phyloP scores from a whole-genome alignment of 2,888 invertebrate species.

The Oxystoma pomonae region DNA sequence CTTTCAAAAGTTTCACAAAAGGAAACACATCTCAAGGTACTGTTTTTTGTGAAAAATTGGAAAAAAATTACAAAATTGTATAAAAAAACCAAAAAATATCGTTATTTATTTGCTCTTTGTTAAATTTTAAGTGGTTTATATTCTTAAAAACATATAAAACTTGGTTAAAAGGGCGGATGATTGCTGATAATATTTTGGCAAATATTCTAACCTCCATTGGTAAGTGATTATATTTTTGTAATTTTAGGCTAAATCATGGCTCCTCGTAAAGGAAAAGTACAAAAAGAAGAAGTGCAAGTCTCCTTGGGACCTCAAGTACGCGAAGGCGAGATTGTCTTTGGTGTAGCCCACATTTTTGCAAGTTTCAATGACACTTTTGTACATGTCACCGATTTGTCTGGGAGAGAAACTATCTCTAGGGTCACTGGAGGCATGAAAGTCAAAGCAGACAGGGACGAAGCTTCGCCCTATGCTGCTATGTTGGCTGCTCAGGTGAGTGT shows the following conservation, averaged over 20 bases:
- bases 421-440: slow-evolving; percentile 99
- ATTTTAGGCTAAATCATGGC: slow-evolving; percentile 64
- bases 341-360: slow-evolving; percentile 99
- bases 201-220: too few species aligned
- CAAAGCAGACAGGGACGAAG: slow-evolving; percentile 99
- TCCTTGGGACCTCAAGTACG: slow-evolving; percentile 94
- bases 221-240: too few species aligned
- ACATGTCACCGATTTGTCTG: slow-evolving; percentile 98
- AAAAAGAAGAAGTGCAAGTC: slow-evolving; percentile 95
- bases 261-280: slow-evolving; percentile 95
- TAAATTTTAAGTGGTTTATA: too few species aligned
- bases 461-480: slow-evolving; percentile 99
- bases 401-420: slow-evolving; percentile 89
- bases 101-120: too few species aligned
- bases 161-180: not conserved
- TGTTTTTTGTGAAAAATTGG: not conserved
- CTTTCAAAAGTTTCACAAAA: not conserved
- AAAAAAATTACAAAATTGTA: not conserved
- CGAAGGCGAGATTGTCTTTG: slow-evolving; percentile 97
- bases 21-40: not conserved
- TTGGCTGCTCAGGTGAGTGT: slow-evolving; percentile 90
- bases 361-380: slow-evolving; percentile 99
- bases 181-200: too few species aligned
- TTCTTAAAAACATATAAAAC: too few species aligned
- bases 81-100: not conserved